Evolutionary conservation across 2,888 invertebrate genomes (phyloP).

Genomic region (Leptopilina myrica): DNA sequence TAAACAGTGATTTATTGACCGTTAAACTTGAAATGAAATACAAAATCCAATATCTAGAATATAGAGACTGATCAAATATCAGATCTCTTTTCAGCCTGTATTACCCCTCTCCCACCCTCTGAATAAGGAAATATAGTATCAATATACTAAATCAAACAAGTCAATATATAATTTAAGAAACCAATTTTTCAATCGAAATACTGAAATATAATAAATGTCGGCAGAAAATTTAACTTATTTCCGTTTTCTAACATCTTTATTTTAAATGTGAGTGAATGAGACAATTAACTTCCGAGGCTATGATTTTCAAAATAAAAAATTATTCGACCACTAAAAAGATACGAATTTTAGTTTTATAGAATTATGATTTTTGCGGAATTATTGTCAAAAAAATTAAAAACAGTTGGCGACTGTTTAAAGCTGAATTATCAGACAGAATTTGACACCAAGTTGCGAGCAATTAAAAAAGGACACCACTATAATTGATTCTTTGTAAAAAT

Average conservation of each 20-base stretch:
- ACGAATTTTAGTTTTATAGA: too few species aligned
- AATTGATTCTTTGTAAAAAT: background rate
- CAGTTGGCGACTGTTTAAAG: too few species aligned
- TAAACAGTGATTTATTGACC: background rate
- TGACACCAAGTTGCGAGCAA: background rate
- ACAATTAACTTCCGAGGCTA: too few species aligned
- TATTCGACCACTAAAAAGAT: too few species aligned
- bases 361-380: too few species aligned
- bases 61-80: slow-evolving; percentile 18
- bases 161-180: slow-evolving; percentile 6
- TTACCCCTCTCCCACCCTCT: background rate
- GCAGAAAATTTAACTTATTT: background rate
- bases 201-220: background rate
- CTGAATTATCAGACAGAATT: background rate
- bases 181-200: background rate
- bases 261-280: too few species aligned
- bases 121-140: slow-evolving; percentile 4
- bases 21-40: background rate
- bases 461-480: background rate
- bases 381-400: too few species aligned
- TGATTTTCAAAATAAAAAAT: too few species aligned
- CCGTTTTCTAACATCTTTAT: too few species aligned
- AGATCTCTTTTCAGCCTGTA: background rate
- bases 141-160: background rate
- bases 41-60: background rate